Evolutionary conservation across 2,113 vertebrate species (phyloP).

Genomic region (Andinoacara biseriatus): DNA sequence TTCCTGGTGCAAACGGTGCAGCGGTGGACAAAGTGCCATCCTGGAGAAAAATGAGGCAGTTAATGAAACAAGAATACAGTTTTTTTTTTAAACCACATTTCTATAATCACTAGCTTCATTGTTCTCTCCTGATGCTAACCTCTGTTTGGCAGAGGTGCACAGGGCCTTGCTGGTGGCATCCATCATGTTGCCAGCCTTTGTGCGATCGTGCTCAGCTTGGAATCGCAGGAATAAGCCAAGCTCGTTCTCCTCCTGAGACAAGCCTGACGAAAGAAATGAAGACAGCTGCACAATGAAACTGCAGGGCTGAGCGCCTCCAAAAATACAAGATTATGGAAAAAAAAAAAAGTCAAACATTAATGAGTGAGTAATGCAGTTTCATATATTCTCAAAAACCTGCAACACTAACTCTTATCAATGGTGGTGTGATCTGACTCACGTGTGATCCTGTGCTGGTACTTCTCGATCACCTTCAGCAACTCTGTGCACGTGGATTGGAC

Average conservation of each 20-base stretch:
- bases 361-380: not conserved
- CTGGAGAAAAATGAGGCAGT: conserved; percentile 34
- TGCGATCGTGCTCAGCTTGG: conserved; percentile 83
- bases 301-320: not conserved
- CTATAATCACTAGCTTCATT: not conserved
- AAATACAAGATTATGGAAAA: too few species aligned
- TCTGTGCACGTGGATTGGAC: conserved; percentile 84
- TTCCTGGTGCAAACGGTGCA: conserved; percentile 86
- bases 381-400: not conserved
- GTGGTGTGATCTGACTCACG: conserved; percentile 70
- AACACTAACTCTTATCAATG: not conserved
- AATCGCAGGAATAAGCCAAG: conserved; percentile 84
- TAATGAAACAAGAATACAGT: not conserved
- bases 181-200: conserved; percentile 86
- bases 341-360: too few species aligned
- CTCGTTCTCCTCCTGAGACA: conserved; percentile 89
- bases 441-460: conserved; percentile 84
- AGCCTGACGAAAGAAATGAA: conserved; percentile 28
- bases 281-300: not conserved
- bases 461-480: conserved; percentile 87
- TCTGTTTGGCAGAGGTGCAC: conserved; percentile 86
- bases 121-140: conserved; percentile 58
- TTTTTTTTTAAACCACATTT: not conserved
- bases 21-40: conserved; percentile 81
- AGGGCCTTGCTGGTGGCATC: conserved; percentile 85